Evolutionary conservation across 1,140 invertebrate species (phyloP), one percentile per base, ranked within the genome.

Genomic region (Pygmarrhopalites habei): DNA sequence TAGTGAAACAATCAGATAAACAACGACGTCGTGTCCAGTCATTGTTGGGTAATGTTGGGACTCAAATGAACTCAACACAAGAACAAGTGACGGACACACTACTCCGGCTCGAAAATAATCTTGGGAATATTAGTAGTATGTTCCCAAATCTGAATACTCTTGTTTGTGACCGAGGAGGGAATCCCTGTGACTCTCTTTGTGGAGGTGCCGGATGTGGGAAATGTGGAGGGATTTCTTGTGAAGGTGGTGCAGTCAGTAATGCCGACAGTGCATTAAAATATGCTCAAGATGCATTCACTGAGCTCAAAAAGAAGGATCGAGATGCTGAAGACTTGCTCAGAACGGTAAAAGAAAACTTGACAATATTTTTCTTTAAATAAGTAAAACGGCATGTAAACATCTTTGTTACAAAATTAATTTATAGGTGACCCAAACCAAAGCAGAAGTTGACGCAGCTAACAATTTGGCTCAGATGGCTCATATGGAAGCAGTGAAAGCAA

Each of bases 151-250:
- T 98, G 26, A 98, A 97, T 78, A 79, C 87, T 41, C 75, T 81
- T 72, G 89, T 98, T 74, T 98, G 95, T 77, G 93, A 91, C 66
- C 84, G 86, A 71, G 82, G 80, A 30, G 90, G 89, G 26, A 84
- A 90, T 72, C 86, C 86, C 41, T 98, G 95, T 76, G 92, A 96
- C 73, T 75, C 76, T 55, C 80, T 93, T 30, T 98, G 95, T 78
- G 95, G 95, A 32, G 95, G 95, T 21, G 94, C 92, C 44, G 92
- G 91, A 0, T 98, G 95, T 77, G 86, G 74, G 21, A 84, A 82
- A 73, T 98, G 95, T 78, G 93, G 92, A 55, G 90, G 88, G 15
- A 78, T 93, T 28, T 89, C 90, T 19, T 98, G 95, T 75, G 88
- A 90, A 67, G 78, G 85, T 69, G 94, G 94, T 1, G 90, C 94